Base-by-base conservation (phyloP, 1,140 invertebrate species). In the Delia radicum region DNA sequence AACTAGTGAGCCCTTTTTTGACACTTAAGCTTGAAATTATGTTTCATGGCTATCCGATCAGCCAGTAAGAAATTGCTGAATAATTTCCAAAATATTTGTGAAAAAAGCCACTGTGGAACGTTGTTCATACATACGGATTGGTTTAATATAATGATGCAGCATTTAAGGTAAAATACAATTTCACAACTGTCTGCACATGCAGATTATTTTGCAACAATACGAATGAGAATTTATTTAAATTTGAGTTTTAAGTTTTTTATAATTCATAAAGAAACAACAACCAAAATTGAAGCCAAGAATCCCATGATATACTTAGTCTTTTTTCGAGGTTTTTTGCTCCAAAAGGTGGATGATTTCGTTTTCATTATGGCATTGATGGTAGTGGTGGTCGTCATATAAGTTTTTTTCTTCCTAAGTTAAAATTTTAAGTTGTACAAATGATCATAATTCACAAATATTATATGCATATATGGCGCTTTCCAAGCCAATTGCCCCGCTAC, bases 111-210 rank as follows among this genome's bases (percentile, higher is more conserved):
- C n/a, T n/a, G n/a, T n/a, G n/a, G n/a, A n/a, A n/a, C n/a, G n/a
- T n/a, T n/a, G n/a, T n/a, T n/a, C n/a, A n/a, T n/a, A n/a, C n/a
- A n/a, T n/a, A n/a, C n/a, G n/a, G n/a, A n/a, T n/a, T n/a, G n/a
- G 10, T 42, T 42, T 15, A 10, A 42, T 42, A 42, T 42, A 24
- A 55, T 21, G 48, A 55, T 55, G 21, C 48, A 24, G n/a, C 48
- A 69, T 29, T 75, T 21, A 37, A 73, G 21, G 18, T 55, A 55
- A 55, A 55, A 24, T 72, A 75, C 29, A 75, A 75, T 75, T 72
- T 72, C 75, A 75, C 75, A 75, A 63, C 75, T 75, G 75, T 75
- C 75, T 75, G 75, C 75, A 75, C 75, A 72, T 75, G 75, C 37
- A 42, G 63, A 75, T 75, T 67, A 75, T 75, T 75, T 75, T 33